These are phyloP conservation scores for Cylloceria caligata DNA, from an alignment of 2,888 invertebrate species.

Conservation along the genomic window DNA sequence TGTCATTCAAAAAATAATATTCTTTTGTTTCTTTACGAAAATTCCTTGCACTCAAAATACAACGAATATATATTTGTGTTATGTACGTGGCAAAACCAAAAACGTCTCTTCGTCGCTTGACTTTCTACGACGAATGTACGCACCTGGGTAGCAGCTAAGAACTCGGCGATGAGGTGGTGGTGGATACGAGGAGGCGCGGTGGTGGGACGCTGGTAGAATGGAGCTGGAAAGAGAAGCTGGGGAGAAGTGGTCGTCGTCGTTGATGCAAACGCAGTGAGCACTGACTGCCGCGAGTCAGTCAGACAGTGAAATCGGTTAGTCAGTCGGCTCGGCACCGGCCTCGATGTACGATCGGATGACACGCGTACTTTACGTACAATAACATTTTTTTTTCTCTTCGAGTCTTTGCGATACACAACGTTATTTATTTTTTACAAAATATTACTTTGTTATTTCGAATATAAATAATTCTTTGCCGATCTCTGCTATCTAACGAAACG, in stretches of 20 bases:
- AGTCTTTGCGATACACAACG: not conserved
- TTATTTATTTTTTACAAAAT: not conserved
- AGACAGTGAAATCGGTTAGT: slow-evolving; percentile 76
- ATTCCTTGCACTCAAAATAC: slow-evolving; percentile 12
- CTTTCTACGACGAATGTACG: slow-evolving; percentile 68
- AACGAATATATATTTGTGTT: not conserved
- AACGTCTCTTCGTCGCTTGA: slow-evolving; percentile 29
- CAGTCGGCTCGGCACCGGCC: slow-evolving; percentile 75
- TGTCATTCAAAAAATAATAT: slow-evolving; percentile 2
- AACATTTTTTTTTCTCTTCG: not conserved
- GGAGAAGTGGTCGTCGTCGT: slow-evolving; percentile 69
- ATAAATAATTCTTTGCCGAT: not conserved
- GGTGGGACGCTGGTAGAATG: slow-evolving; percentile 70
- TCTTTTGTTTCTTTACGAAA: slow-evolving; percentile 18
- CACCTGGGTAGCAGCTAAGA: slow-evolving; percentile 49
- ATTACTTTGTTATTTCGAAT: not conserved
- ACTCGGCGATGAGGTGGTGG: slow-evolving; percentile 40
- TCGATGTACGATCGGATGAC: slow-evolving; percentile 59
- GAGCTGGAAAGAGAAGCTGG: slow-evolving; percentile 77
- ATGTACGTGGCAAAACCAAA: not conserved
- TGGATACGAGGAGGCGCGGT: slow-evolving; percentile 20
- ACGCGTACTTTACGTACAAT: slow-evolving; percentile 35
- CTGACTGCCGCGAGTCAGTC: slow-evolving; percentile 74
- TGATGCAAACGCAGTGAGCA: slow-evolving; percentile 76
- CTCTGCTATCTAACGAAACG: not conserved